Percentiles rank a stretch among this genome's conserved stretches.
These are phyloP conservation scores for Orchestia grillus DNA, from an alignment of 1,140 invertebrate genomes.

Conservation along the genomic window DNA sequence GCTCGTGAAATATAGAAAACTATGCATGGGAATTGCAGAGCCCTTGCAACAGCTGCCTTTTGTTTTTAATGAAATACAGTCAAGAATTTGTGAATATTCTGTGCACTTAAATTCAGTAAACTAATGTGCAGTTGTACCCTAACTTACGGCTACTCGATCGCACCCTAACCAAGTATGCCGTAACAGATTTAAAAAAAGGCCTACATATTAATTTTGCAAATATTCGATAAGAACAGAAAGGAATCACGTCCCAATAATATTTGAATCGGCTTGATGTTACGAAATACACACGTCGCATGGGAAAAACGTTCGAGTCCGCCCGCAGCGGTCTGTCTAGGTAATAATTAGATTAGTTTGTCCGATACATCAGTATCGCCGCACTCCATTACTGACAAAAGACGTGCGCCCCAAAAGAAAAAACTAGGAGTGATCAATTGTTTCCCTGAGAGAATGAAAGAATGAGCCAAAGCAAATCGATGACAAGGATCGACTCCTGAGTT, in stretches of 20 bases:
- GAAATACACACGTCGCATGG: background rate
- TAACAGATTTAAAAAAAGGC: background rate
- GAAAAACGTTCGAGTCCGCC: background rate
- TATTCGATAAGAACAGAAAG: background rate
- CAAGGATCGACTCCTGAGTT: slow-evolving; percentile 28
- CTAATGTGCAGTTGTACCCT: background rate
- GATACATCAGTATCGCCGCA: slow-evolving; percentile 47
- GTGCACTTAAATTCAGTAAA: background rate
- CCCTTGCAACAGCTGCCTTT: background rate
- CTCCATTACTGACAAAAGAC: slow-evolving; percentile 45
- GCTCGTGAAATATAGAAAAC: background rate
- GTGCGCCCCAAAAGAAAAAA: slow-evolving; percentile 27
- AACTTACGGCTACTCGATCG: background rate
- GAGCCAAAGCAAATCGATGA: slow-evolving; percentile 52
- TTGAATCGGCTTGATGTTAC: background rate
- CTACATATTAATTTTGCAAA: background rate
- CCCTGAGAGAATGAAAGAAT: slow-evolving; percentile 39
- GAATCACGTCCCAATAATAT: background rate
- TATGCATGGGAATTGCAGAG: slow-evolving; percentile 1
- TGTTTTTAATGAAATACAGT: background rate
- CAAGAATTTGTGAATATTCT: background rate
- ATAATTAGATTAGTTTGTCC: slow-evolving; percentile 46
- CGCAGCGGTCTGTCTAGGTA: background rate
- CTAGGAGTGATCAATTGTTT: slow-evolving; percentile 46
- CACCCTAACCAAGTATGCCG: background rate